Conservation (phyloP, 2,113 vertebrate species). For the Candoia aspera region DNA sequence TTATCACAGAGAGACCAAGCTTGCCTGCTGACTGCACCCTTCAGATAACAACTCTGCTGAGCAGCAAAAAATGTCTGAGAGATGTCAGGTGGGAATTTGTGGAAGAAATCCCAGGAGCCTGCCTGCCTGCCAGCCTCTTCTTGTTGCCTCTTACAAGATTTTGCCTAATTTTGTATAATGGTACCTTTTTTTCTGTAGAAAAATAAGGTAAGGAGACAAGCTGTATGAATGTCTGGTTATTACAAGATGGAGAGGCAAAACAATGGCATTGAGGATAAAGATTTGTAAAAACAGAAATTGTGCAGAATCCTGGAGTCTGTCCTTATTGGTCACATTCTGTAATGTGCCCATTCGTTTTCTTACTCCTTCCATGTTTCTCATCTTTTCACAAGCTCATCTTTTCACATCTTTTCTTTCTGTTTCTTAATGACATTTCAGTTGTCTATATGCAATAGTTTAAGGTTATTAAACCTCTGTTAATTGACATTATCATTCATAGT, state of each 20-base stretch:
- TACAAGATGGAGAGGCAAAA: not conserved
- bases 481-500: not conserved
- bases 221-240: not conserved
- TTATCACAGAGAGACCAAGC: not conserved
- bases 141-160: not conserved
- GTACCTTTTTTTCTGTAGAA: not conserved
- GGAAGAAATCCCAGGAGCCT: not conserved
- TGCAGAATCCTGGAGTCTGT: not conserved
- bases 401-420: not conserved
- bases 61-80: not conserved
- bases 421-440: not conserved
- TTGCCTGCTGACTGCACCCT: not conserved
- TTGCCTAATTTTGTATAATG: not conserved
- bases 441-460: not conserved
- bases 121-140: not conserved
- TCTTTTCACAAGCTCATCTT: not conserved
- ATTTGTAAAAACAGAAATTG: not conserved
- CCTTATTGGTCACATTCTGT: not conserved
- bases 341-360: not conserved
- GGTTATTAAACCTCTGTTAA: not conserved
- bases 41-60: conserved; percentile 6
- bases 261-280: not conserved
- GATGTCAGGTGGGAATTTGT: too few relatives aligned
- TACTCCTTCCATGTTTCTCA: not conserved
- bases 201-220: not conserved